A percentile compares a stretch with the other conserved stretches of the same genome.
Conservation (phyloP, 2,888 invertebrate species). For the Pammene fasciana region DNA sequence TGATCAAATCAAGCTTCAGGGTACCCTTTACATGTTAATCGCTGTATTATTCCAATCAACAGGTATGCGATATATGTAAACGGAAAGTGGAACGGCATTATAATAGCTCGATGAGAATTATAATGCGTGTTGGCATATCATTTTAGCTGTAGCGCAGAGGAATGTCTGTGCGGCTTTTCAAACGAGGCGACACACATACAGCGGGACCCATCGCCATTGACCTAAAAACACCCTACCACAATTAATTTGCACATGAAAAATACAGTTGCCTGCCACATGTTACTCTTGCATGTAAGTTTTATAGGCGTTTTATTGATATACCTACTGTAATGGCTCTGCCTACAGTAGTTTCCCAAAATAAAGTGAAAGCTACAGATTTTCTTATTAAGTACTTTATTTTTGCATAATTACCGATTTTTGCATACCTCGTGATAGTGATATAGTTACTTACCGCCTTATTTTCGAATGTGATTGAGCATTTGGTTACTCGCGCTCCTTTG, state of each 20-base stretch:
- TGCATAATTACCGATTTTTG: too few species aligned
- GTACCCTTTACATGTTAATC: too few species aligned
- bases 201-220: constrained; percentile 34
- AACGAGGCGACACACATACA: constrained; percentile 34
- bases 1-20: neutral
- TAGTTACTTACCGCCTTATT: too few species aligned
- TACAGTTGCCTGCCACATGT: constrained; percentile 28
- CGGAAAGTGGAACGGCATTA: constrained; percentile 40
- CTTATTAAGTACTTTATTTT: too few species aligned
- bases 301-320: constrained; percentile 10
- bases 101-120: constrained; percentile 44
- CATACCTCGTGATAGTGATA: too few species aligned
- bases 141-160: constrained; percentile 45
- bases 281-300: constrained; percentile 13
- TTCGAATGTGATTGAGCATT: too few species aligned
- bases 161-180: constrained; percentile 44
- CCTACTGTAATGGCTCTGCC: too few species aligned
- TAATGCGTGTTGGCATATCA: constrained; percentile 47
- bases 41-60: constrained; percentile 24
- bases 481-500: neutral
- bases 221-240: constrained; percentile 40
- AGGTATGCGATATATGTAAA: constrained; percentile 34
- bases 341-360: too few species aligned
- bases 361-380: too few species aligned
- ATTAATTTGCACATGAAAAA: constrained; percentile 38